Base-by-base conservation (phyloP, 2,888 invertebrate genomes). In the Caenorhabditis uteleia region DNA sequence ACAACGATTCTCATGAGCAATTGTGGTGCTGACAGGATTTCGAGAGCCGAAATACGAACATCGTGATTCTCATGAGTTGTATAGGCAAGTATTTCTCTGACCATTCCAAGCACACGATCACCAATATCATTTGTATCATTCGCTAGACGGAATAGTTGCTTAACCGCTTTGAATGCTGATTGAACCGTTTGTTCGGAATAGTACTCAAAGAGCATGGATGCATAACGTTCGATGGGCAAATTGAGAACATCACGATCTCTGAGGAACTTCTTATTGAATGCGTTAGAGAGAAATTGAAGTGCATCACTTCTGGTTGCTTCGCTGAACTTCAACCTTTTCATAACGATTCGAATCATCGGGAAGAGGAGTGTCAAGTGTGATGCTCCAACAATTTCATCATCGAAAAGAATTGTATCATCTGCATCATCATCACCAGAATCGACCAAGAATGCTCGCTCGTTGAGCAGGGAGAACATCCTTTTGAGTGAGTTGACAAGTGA, bases 361-460 rank as follows among this genome's bases (percentile, higher is more conserved):
- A 57, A 70, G 21, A 74, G 54, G 3, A 75, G 59, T 12, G 71
- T 68, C 36, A 75, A 39, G 39, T 75, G 73, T 7, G 70, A 38
- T 6, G 75, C 68, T 10, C 71, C 70, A n/a, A 75, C 60, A 14
- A 67, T 70, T 40, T 75, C 75, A 39, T 75, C 75, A 20, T 60
- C 58, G 20, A 59, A 59, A 6, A 66, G 34, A 1, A 60, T 47
- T 10, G 12, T 40, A 20, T 56, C 68, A 10, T 62, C 59, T 8
- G 59, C 65, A 29, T 67, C 73, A 27, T 75, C 75, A 18, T 75
- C 75, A 38, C 72, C 73, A 20, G 67, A 66, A 45, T 75, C 75
- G n/a, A 75, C 66, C 0, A 74, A 66, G 45, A 74, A 76, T 8
- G 72, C 72, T 23, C 72, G 43, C 25, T 74, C 75, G 38, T 72